Percentiles rank a stretch among this genome's conserved stretches.
Conservation (phyloP, 2,113 vertebrate species). For the Sprattus sprattus region DNA sequence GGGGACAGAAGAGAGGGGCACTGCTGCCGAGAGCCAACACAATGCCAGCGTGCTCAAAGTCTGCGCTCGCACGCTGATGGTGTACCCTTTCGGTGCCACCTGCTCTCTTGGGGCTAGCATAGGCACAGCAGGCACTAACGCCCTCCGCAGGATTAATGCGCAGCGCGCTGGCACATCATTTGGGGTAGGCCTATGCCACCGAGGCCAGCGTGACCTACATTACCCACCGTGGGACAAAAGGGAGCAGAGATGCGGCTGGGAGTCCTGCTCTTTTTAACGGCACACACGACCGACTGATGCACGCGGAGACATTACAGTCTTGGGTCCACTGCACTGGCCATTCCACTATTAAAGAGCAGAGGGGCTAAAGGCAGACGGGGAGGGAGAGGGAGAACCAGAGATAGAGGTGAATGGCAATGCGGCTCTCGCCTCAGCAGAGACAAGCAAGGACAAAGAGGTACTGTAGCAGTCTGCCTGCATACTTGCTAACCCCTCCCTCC, state of each 20-base stretch:
- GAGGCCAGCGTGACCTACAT: constrained; percentile 22
- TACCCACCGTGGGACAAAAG: not conserved
- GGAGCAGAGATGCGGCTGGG: constrained; percentile 3
- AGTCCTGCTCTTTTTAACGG: not conserved
- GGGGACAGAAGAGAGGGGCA: constrained; percentile 1
- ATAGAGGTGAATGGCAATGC: constrained; percentile 17
- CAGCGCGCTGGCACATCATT: not conserved
- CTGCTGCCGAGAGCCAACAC: constrained; percentile 16
- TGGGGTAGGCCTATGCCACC: not conserved
- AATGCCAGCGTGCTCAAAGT: not conserved
- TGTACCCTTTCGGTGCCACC: constrained; percentile 33
- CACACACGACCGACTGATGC: not conserved
- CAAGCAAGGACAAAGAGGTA: not conserved
- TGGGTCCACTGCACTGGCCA: not conserved
- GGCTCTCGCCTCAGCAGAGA: not conserved
- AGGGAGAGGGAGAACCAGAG: not conserved
- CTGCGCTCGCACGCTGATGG: not conserved
- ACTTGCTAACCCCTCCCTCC: not conserved
- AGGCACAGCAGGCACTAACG: not conserved
- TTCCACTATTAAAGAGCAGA: not conserved
- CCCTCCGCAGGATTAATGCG: constrained; percentile 11
- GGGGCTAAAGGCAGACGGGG: not conserved
- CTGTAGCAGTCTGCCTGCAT: not conserved
- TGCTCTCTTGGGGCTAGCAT: constrained; percentile 13
- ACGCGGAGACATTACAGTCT: not conserved